These are phyloP conservation scores for Trachelipus rathkii DNA, from an alignment of 1,140 invertebrate species.

Conservation along the genomic window DNA sequence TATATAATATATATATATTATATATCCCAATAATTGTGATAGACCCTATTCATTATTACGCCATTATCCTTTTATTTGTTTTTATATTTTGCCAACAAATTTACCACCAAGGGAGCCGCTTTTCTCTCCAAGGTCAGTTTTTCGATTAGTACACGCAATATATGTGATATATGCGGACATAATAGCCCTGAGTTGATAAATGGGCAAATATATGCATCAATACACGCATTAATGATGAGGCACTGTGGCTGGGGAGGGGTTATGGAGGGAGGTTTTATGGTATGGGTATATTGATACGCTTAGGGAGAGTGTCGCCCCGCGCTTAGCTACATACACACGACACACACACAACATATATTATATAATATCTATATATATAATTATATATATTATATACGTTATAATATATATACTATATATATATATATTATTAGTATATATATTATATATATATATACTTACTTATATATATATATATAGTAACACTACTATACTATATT, in stretches of 20 bases:
- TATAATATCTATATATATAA: no score
- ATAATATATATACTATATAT: no score
- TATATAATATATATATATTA: no score
- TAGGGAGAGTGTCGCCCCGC: no score
- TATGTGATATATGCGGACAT: constrained; percentile 42
- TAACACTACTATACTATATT: no score
- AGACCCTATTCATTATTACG: background rate
- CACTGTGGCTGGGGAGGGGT: constrained; percentile 11
- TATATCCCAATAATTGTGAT: background rate
- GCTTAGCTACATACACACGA: no score
- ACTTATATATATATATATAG: no score
- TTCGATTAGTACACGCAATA: constrained; percentile 30
- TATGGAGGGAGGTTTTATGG: background rate
- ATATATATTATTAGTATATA: no score
- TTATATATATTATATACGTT: no score
- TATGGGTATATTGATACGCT: background rate
- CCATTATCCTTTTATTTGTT: background rate
- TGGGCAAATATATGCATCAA: constrained; percentile 41
- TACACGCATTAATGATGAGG: constrained; percentile 39
- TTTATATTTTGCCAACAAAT: background rate
- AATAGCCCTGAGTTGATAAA: constrained; percentile 43
- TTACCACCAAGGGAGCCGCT: constrained; percentile 3
- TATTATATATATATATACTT: no score
- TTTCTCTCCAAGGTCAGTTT: constrained; percentile 25
- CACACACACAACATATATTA: no score